Evolutionary conservation across 2,797 vertebrate genomes (phyloP).

Genomic region (Tapera naevia): DNA sequence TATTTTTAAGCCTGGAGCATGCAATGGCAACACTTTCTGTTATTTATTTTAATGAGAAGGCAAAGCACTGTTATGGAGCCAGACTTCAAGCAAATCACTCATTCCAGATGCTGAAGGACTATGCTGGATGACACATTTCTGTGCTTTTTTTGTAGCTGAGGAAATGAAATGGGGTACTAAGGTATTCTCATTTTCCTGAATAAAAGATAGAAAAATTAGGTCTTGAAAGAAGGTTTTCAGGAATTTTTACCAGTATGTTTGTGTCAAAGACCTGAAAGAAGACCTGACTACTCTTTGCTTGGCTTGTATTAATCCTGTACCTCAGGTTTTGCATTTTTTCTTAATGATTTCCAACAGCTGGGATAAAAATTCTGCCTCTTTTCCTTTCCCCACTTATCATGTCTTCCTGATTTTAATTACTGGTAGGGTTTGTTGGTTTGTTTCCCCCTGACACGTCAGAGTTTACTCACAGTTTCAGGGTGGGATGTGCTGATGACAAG

Average conservation of each 20-base stretch:
- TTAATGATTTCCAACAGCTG: neutral
- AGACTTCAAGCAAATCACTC: neutral
- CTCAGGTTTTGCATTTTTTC: neutral
- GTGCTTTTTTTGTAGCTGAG: neutral
- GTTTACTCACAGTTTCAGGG: neutral
- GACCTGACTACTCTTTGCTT: neutral
- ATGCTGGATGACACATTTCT: neutral
- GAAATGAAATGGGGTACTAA: neutral
- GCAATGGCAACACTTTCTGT: neutral
- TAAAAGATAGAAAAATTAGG: neutral
- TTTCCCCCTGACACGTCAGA: neutral
- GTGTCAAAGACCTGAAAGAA: neutral
- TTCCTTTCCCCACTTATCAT: neutral
- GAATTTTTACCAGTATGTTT: neutral
- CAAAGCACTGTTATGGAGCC: neutral
- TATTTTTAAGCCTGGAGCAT: neutral
- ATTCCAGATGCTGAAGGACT: neutral
- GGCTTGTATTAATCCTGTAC: neutral
- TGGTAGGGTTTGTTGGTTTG: neutral
- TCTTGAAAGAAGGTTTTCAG: neutral
- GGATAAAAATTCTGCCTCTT: neutral
- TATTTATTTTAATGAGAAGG: slow-evolving; percentile 43
- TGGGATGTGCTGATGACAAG: neutral
- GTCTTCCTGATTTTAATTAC: neutral
- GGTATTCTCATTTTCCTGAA: neutral